These are phyloP conservation scores for Leptopterna dolabrata DNA, from an alignment of 2,888 invertebrate genomes.

Conservation along the genomic window DNA sequence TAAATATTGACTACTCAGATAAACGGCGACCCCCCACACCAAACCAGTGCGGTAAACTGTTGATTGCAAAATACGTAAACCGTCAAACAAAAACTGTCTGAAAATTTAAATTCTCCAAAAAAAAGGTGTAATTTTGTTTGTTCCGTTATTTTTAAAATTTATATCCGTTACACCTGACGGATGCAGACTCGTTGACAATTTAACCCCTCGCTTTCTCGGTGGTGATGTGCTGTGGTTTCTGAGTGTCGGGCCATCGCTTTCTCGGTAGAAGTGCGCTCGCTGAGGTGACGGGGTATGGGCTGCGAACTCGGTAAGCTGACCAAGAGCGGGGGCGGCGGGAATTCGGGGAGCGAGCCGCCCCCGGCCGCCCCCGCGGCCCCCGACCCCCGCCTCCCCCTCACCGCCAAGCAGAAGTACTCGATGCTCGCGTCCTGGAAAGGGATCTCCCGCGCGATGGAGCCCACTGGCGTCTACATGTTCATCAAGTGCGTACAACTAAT, in stretches of 20 bases:
- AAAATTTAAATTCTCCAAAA: too few species aligned
- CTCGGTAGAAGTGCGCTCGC: neutral
- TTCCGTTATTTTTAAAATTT: neutral
- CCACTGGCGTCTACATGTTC: conserved; percentile 91
- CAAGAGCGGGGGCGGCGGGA: conserved; percentile 68
- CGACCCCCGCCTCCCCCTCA: conserved; percentile 84
- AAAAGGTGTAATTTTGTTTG: neutral
- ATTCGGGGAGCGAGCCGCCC: conserved; percentile 70
- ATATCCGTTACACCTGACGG: neutral
- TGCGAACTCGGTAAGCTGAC: conserved; percentile 83
- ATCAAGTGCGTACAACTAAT: conserved; percentile 78
- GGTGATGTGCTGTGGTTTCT: neutral
- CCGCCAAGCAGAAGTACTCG: conserved; percentile 87
- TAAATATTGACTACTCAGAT: neutral
- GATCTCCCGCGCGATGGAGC: conserved; percentile 87
- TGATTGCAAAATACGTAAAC: neutral
- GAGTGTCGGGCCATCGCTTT: conserved; percentile 23
- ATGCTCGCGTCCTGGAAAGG: conserved; percentile 93
- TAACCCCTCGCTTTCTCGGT: neutral
- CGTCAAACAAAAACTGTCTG: neutral
- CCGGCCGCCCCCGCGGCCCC: conserved; percentile 75
- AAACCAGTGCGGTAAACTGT: neutral
- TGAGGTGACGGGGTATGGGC: conserved; percentile 71
- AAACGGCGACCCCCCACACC: neutral
- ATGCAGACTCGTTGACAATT: neutral